Base-by-base conservation (phyloP, 2,888 invertebrate species). In the Erebia aethiops region DNA sequence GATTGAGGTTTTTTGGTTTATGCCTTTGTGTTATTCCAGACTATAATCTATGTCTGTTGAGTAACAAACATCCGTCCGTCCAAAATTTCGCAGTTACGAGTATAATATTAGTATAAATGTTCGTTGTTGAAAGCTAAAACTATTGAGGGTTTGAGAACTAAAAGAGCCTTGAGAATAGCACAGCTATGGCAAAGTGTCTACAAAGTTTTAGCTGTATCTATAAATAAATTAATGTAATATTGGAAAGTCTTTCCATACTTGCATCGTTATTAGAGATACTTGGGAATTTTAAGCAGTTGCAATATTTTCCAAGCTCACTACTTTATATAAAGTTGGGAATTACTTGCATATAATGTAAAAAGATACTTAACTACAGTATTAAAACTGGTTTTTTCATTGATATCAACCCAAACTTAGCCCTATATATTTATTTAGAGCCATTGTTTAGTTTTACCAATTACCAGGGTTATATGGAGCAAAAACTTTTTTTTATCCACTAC, bases 141-240 rank as follows among this genome's bases (percentile, higher is more conserved):
- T 26, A 26, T 26, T 18, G 2, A 56, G 9, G 11, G 13, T 21
- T 11, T 0, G 0, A 3, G 13, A 8, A 16, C 1, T 52, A 52
- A 16, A 52, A 51, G n/a, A 51, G 35, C 35, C 46, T 46, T 46
- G 11, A 46, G 46, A 46, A 46, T 46, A 46, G 13, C 52, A n/a
- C 52, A 16, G n/a, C 52, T 65, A 60, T 51, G 60, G 16, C 56
- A 66, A 63, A 65, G 65, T 66, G 61, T 68, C 56, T 66, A 52
- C 46, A 26, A 72, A 73, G 69, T 76, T 73, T 64, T 65, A 54
- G 52, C 56, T 66, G 65, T 74, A 69, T 74, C 69, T 70, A 71
- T 74, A 74, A 76, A 74, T 73, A 76, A 70, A 75, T 74, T 75
- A 73, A 71, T 72, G 63, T 57, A 64, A 68, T 74, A 71, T 73